Percentiles rank a stretch among this genome's conserved stretches.
Conservation (phyloP, 2,113 vertebrate species). For the Acanthochromis polyacanthus region DNA sequence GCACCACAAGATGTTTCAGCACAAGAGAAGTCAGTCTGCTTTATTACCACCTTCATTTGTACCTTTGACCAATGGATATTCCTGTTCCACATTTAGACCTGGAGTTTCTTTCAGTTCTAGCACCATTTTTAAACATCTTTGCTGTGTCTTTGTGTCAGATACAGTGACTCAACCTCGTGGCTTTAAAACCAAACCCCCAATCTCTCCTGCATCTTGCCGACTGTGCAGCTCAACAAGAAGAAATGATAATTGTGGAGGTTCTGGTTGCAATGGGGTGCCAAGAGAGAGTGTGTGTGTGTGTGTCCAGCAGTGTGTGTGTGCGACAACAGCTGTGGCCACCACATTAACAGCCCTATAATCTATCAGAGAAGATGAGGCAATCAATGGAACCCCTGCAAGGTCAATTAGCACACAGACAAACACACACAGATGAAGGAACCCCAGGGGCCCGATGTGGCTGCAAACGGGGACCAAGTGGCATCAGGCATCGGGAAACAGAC, state of each 20-base stretch:
- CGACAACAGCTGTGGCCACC: slow-evolving; percentile 96
- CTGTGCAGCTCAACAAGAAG: slow-evolving; percentile 35
- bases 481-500: slow-evolving; percentile 69
- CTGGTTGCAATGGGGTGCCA: slow-evolving; percentile 14
- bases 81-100: background rate
- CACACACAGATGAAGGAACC: slow-evolving; percentile 70
- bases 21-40: background rate
- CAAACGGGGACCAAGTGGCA: slow-evolving; percentile 43
- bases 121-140: too few species aligned
- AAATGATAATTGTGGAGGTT: slow-evolving; percentile 70
- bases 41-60: background rate
- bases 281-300: slow-evolving; percentile 21
- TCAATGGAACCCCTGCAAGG: slow-evolving; percentile 90
- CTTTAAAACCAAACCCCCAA: slow-evolving; percentile 65
- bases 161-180: slow-evolving; percentile 32
- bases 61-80: too few species aligned
- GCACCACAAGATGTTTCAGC: background rate
- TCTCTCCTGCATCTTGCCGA: slow-evolving; percentile 19
- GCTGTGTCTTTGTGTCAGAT: too few species aligned
- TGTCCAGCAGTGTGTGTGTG: slow-evolving; percentile 30
- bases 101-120: too few species aligned
- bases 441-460: slow-evolving; percentile 75
- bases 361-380: slow-evolving; percentile 98
- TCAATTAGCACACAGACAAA: slow-evolving; percentile 92
- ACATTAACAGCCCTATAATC: slow-evolving; percentile 99